Evolutionary conservation across 2,888 invertebrate species (phyloP).

Genomic region (Blomia tropicalis): DNA sequence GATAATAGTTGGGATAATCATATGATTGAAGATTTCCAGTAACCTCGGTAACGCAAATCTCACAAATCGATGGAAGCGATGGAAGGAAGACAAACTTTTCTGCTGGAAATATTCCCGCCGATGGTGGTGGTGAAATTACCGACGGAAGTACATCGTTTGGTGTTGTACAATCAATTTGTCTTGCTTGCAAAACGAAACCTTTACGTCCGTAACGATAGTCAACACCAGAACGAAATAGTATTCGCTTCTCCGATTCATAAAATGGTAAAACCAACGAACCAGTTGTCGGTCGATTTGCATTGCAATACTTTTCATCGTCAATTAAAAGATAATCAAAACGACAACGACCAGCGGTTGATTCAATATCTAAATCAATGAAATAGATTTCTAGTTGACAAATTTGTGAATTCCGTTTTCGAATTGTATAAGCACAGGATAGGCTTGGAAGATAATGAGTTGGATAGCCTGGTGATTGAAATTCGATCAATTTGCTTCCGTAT

Average conservation of each 20-base stretch:
- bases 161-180: constrained; percentile 29
- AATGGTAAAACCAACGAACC: constrained; percentile 19
- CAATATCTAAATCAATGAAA: constrained; percentile 31
- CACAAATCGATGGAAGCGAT: constrained; percentile 26
- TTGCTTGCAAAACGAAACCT: constrained; percentile 30
- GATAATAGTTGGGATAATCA: constrained; percentile 30
- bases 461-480: constrained; percentile 29
- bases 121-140: background rate
- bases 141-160: background rate
- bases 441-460: constrained; percentile 30
- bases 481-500: constrained; percentile 22
- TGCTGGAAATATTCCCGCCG: background rate
- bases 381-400: constrained; percentile 31
- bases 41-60: constrained; percentile 29
- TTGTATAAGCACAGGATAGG: constrained; percentile 29
- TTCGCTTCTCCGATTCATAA: constrained; percentile 27
- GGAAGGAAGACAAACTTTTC: constrained; percentile 11
- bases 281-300: constrained; percentile 24
- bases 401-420: constrained; percentile 26
- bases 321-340: constrained; percentile 31
- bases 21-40: constrained; percentile 30
- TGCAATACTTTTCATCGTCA: constrained; percentile 30
- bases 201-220: constrained; percentile 28
- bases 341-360: constrained; percentile 30
- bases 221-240: constrained; percentile 30